phyloP scores from a whole-genome alignment of 1,140 invertebrate species.

The Eurytemora carolleeae region DNA sequence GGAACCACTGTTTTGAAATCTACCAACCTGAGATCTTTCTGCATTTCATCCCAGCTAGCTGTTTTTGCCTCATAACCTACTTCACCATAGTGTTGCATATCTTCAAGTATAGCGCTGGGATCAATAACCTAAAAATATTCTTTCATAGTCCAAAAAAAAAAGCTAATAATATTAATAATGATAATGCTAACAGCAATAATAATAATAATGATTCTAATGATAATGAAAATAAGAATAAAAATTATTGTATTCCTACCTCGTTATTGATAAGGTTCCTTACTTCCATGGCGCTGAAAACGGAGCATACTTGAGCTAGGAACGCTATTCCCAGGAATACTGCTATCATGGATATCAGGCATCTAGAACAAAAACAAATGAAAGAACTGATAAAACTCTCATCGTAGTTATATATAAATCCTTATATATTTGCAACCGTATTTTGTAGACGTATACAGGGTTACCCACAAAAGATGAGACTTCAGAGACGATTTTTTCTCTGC shows the following conservation, averaged over 20 bases:
- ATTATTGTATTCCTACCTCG: background rate
- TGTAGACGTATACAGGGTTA: no score
- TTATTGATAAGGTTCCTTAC: constrained; percentile 1
- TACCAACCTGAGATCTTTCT: constrained; percentile 3
- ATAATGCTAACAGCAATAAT: no score
- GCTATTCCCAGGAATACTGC: constrained; percentile 9
- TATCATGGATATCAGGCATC: background rate
- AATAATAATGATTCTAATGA: no score
- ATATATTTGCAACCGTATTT: no score
- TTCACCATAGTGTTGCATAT: background rate
- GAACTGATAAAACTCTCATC: no score
- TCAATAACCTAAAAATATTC: background rate
- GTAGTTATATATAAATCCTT: no score
- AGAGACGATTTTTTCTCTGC: no score
- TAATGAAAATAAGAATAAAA: background rate
- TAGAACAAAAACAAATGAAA: no score
- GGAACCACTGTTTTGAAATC: no score
- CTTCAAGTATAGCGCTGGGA: background rate
- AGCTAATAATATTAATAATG: no score
- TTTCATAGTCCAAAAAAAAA: no score
- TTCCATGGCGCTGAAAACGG: constrained; percentile 10
- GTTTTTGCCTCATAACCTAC: background rate
- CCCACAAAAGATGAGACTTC: no score
- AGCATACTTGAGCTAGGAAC: constrained; percentile 8
- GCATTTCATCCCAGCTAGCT: constrained; percentile 11